Conservation (phyloP, 2,797 vertebrate species). For the Catamblyrhynchus diadema region DNA sequence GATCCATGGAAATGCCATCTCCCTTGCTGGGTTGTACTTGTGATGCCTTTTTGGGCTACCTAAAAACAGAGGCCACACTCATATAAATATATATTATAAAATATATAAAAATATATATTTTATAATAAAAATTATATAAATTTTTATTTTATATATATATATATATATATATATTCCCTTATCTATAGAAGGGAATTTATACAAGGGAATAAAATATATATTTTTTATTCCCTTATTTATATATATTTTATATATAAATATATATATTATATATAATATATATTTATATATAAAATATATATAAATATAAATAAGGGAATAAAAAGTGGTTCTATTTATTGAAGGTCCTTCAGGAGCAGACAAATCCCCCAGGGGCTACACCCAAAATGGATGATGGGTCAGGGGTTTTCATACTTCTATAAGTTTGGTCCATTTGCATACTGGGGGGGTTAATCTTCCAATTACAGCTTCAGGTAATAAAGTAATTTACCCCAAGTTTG, state of each 20-base stretch:
- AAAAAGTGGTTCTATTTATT: rapidly evolving
- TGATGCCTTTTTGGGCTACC: neutral
- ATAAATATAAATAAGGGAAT: neutral
- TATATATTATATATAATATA: no score
- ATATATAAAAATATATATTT: no score
- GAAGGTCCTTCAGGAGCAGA: neutral
- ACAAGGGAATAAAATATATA: no score
- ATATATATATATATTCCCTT: no score
- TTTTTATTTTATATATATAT: no score
- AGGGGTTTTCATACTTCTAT: neutral
- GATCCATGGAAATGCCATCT: neutral
- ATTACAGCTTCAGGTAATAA: neutral
- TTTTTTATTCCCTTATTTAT: no score
- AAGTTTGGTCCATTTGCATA: neutral
- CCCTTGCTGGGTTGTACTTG: neutral
- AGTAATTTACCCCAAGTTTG: neutral
- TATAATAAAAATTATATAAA: no score
- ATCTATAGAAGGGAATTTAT: no score
- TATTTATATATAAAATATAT: no score
- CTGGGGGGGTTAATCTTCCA: neutral
- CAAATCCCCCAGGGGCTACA: rapidly evolving
- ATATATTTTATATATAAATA: no score
- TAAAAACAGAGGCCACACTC: neutral
- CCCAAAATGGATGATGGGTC: neutral
- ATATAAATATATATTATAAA: no score